Evolutionary conservation across 1,140 invertebrate genomes (phyloP).

Genomic region (Euura lappo): DNA sequence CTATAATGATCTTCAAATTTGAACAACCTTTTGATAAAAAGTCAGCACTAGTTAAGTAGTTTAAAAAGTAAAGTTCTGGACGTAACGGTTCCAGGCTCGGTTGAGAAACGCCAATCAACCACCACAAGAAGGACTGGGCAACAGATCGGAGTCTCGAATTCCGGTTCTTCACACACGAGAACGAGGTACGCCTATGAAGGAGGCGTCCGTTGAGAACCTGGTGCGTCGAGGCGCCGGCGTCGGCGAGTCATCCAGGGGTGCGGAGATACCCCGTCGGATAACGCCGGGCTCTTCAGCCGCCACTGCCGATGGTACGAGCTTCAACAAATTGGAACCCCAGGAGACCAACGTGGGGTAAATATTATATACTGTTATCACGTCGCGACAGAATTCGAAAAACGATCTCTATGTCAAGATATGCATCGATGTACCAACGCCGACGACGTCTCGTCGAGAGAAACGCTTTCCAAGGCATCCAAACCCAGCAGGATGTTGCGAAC

Average conservation of each 20-base stretch:
- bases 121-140: slow-evolving; percentile 24
- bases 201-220: slow-evolving; percentile 14
- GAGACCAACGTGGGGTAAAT: slow-evolving; percentile 27
- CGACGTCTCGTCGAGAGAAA: slow-evolving; percentile 29
- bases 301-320: slow-evolving; percentile 4
- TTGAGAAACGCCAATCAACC: neutral
- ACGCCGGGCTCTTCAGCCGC: slow-evolving; percentile 20
- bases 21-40: too few species aligned
- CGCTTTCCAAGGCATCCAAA: slow-evolving; percentile 18
- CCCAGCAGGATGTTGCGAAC: neutral
- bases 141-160: slow-evolving; percentile 39
- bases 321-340: slow-evolving; percentile 17
- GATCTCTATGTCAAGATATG: slow-evolving; percentile 33
- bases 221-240: slow-evolving; percentile 14
- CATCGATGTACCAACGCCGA: slow-evolving; percentile 34
- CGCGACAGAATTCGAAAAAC: slow-evolving; percentile 11
- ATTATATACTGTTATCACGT: slow-evolving; percentile 15
- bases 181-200: slow-evolving; percentile 19
- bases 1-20: too few species aligned
- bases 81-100: neutral
- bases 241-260: neutral
- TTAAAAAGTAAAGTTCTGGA: too few species aligned
- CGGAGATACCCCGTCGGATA: slow-evolving; percentile 10
- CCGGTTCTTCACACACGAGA: slow-evolving; percentile 35
- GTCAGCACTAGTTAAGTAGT: too few species aligned